phyloP scores from a whole-genome alignment of 2,797 vertebrate species.

The Catostomus latipinnis region DNA sequence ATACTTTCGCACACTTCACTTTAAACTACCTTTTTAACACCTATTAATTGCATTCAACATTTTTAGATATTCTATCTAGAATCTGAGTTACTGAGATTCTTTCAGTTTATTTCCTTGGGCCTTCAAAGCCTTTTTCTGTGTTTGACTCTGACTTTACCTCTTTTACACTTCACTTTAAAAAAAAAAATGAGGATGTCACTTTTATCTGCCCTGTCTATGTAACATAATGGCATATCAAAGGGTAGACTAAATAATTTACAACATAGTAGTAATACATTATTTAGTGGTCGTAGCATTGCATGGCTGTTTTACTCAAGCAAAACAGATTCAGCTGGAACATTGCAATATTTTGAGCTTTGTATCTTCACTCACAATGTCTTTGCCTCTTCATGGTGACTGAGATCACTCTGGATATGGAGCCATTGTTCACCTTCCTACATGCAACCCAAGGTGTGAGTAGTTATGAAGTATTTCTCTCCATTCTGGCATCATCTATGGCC shows the following conservation, averaged over 20 bases:
- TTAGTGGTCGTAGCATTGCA: neutral
- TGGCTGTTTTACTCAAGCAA: neutral
- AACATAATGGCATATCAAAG: neutral
- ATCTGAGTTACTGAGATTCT: no score
- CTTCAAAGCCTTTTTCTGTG: conserved; percentile 5
- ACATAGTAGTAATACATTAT: conserved; percentile 1
- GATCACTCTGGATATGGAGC: neutral
- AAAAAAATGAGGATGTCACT: neutral
- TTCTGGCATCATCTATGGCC: conserved; percentile 63
- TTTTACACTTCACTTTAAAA: neutral
- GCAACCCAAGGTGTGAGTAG: conserved; percentile 13
- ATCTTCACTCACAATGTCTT: neutral
- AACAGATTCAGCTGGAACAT: neutral
- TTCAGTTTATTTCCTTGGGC: neutral
- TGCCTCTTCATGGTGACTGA: neutral
- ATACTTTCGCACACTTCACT: no score
- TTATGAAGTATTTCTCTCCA: conserved; percentile 61
- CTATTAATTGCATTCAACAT: no score
- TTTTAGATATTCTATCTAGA: no score
- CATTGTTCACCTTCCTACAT: conserved; percentile 8
- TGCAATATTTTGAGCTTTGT: neutral
- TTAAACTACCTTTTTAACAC: no score
- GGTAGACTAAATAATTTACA: conserved; percentile 16
- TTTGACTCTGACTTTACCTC: neutral
- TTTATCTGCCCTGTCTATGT: neutral